Evolutionary conservation across 2,113 vertebrate genomes (phyloP).

Genomic region (Vimba vimba): DNA sequence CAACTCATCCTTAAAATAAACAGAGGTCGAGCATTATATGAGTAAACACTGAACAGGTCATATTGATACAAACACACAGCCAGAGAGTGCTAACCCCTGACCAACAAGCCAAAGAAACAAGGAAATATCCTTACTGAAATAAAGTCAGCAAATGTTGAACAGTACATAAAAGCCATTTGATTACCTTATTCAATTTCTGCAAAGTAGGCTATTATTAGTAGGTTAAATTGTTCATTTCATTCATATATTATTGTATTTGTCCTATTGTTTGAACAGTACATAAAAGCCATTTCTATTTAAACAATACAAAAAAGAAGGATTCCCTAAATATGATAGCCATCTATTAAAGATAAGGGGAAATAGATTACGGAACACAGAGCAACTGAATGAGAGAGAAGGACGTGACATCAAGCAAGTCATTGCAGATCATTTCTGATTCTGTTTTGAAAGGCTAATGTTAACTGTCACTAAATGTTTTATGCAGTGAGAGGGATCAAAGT

Average conservation of each 20-base stretch:
- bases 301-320: background rate
- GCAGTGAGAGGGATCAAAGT: constrained; percentile 19
- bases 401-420: background rate
- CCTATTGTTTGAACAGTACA: background rate
- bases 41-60: background rate
- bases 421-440: constrained; percentile 2
- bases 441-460: constrained; percentile 24
- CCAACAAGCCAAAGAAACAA: background rate
- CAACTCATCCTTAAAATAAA: constrained; percentile 16
- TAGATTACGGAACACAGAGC: background rate
- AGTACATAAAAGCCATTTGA: background rate
- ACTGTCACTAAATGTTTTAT: constrained; percentile 30
- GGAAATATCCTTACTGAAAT: background rate
- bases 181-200: too few relatives aligned
- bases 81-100: background rate
- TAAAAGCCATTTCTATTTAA: background rate
- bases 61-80: background rate
- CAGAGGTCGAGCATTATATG: background rate
- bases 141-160: background rate
- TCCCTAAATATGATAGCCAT: background rate
- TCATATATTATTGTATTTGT: too few relatives aligned
- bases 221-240: too few relatives aligned
- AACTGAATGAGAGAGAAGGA: background rate
- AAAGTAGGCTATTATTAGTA: too few relatives aligned
- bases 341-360: background rate